Base-by-base conservation (phyloP, 2,797 vertebrate genomes). In the Cossypha caffra region DNA sequence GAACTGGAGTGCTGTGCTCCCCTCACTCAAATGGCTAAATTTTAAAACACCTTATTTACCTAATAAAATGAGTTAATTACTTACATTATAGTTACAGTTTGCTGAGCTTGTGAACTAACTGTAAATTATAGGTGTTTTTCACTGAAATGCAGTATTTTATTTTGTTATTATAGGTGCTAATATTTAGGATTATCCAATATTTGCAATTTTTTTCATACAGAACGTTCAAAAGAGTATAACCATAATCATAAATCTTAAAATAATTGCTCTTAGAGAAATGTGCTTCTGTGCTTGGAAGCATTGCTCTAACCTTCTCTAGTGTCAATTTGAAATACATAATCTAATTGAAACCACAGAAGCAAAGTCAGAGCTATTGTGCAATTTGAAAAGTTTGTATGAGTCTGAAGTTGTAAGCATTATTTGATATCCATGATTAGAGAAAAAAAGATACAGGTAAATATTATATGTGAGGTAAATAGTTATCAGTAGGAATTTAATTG, bases 241-340 rank as follows among this genome's bases (percentile, higher is more conserved):
- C 10, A 16, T 72, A 67, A 52, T 68, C 9, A 42, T 21, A 55
- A 88, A 78, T 66, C 42, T 63, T 73, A 63, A 69, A 92, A 66
- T 47, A 69, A 71, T 54, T 86, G 19, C 15, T 57, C 9, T 82
- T 63, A 38, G 7, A n/a, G 16, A 31, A 79, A 37, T 9, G 1
- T 55, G 16, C 59, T 90, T 88, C 28, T 52, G 21, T 67, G 13
- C 43, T 83, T 94, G 62, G 48, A 75, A 90, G 4, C 35, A 59
- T 78, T 78, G 5, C 6, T 82, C 3, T 81, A 37, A 64, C 74
- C 66, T 75, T 55, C 63, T 75, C 19, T 29, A 58, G 35, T 42
- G 55, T 82, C 51, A 68, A 9, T 66, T 59, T 93, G 48, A 95
- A 37, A 35, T 64, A 45, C 28, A 48, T 90, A 71, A 89, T 90